These are phyloP conservation scores for Rhopalosiphum maidis DNA, from an alignment of 1,140 invertebrate genomes.

Conservation along the genomic window DNA sequence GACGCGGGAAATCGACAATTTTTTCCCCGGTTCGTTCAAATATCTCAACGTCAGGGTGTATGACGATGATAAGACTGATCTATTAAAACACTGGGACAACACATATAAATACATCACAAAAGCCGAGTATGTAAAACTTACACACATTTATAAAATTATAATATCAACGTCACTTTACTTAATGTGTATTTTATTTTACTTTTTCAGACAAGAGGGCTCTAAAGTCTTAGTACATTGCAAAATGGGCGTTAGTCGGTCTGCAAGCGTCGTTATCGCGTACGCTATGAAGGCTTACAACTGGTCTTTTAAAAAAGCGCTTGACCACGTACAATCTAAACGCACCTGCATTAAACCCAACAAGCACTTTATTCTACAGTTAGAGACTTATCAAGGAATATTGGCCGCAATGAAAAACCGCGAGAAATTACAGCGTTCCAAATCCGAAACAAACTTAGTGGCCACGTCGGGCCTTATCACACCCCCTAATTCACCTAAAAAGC, in stretches of 20 bases:
- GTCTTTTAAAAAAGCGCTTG: constrained; percentile 86
- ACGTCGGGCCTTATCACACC: constrained; percentile 41
- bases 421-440: constrained; percentile 88
- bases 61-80: constrained; percentile 94
- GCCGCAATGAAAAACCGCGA: constrained; percentile 96
- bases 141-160: not conserved
- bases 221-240: constrained; percentile 98
- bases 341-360: constrained; percentile 95
- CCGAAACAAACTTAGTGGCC: constrained; percentile 88
- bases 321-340: constrained; percentile 88
- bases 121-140: constrained; percentile 72
- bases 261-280: constrained; percentile 97
- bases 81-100: constrained; percentile 96
- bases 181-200: constrained; percentile 22
- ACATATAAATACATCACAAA: constrained; percentile 96
- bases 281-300: constrained; percentile 97
- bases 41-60: constrained; percentile 96
- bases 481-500: constrained; percentile 28
- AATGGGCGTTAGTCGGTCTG: constrained; percentile 98
- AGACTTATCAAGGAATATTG: constrained; percentile 91
- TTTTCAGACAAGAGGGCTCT: constrained; percentile 77
- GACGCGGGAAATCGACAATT: constrained; percentile 98
- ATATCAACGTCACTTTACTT: not conserved
- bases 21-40: constrained; percentile 95
- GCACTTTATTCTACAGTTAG: constrained; percentile 91